These are phyloP conservation scores for Cataglyphis altisquamis DNA, from an alignment of 2,888 invertebrate genomes.

Conservation along the genomic window DNA sequence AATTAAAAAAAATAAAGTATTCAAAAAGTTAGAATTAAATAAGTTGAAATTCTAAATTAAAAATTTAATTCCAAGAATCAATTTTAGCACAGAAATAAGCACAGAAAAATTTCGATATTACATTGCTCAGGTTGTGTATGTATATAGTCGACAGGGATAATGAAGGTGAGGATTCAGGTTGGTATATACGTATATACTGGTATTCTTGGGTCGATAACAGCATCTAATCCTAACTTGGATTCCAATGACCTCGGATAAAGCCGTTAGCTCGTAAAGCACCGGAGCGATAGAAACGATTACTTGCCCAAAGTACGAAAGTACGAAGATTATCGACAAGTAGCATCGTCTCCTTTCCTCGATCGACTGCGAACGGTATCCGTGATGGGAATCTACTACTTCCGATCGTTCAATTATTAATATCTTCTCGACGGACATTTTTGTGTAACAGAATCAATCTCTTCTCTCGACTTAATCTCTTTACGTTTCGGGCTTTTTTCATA, in stretches of 20 bases:
- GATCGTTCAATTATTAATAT: constrained; percentile 38
- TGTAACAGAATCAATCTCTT: not conserved
- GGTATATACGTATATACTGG: constrained; percentile 46
- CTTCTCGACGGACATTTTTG: constrained; percentile 3
- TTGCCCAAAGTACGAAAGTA: constrained; percentile 36
- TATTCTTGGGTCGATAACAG: constrained; percentile 69
- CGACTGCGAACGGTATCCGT: constrained; percentile 32
- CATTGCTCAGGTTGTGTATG: constrained; percentile 11
- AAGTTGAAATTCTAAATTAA: constrained; percentile 4
- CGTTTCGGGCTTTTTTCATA: not conserved
- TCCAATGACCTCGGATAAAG: constrained; percentile 49
- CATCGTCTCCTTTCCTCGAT: constrained; percentile 37
- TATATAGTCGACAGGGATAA: constrained; percentile 63
- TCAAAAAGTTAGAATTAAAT: constrained; percentile 40
- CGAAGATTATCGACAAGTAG: constrained; percentile 46
- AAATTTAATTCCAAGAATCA: constrained; percentile 38
- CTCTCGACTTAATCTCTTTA: not conserved
- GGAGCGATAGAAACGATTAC: constrained; percentile 39
- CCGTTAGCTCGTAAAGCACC: constrained; percentile 42
- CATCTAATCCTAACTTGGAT: constrained; percentile 71
- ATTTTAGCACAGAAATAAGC: constrained; percentile 55
- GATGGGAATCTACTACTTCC: constrained; percentile 29
- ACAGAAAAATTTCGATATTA: constrained; percentile 52
- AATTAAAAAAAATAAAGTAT: not conserved
- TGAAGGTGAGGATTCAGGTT: constrained; percentile 66